phyloP scores from a whole-genome alignment of 2,113 vertebrate species.

The Propithecus coquereli region DNA sequence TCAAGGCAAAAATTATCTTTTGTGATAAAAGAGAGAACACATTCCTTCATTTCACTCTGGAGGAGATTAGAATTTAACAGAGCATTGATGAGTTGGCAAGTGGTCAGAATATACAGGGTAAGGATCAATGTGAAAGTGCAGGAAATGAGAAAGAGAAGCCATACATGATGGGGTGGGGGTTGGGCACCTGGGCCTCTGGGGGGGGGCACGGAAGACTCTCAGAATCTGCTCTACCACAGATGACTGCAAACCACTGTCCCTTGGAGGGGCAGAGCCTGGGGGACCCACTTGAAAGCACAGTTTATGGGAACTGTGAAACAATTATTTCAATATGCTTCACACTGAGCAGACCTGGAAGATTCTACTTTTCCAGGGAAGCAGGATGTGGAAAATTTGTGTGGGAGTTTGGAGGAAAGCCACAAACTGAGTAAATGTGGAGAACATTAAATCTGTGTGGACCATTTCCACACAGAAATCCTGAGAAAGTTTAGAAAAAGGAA shows the following conservation, averaged over 20 bases:
- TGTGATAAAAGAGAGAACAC: not conserved
- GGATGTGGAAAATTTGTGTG: constrained; percentile 29
- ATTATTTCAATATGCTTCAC: not conserved
- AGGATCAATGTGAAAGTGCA: not conserved
- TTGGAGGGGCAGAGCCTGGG: not conserved
- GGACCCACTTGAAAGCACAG: not conserved
- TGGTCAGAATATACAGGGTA: not conserved
- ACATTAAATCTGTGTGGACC: not conserved
- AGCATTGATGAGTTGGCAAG: not conserved
- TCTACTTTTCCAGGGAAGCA: constrained; percentile 16
- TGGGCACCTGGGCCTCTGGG: not conserved
- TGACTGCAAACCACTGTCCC: rapidly evolving
- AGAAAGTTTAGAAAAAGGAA: not conserved
- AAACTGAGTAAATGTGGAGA: constrained; percentile 27
- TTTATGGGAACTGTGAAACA: not conserved
- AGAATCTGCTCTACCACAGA: not conserved
- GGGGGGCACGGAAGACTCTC: not conserved
- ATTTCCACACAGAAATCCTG: not conserved
- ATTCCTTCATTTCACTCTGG: not conserved
- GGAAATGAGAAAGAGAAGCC: not conserved
- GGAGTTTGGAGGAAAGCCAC: not conserved
- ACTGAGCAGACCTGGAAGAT: not conserved
- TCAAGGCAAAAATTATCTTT: not conserved
- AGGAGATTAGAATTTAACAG: not conserved
- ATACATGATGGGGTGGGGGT: rapidly evolving